Percentiles rank a stretch among this genome's conserved stretches.
phyloP scores from a whole-genome alignment of 2,888 invertebrate genomes.

The Drosophila yooni region DNA sequence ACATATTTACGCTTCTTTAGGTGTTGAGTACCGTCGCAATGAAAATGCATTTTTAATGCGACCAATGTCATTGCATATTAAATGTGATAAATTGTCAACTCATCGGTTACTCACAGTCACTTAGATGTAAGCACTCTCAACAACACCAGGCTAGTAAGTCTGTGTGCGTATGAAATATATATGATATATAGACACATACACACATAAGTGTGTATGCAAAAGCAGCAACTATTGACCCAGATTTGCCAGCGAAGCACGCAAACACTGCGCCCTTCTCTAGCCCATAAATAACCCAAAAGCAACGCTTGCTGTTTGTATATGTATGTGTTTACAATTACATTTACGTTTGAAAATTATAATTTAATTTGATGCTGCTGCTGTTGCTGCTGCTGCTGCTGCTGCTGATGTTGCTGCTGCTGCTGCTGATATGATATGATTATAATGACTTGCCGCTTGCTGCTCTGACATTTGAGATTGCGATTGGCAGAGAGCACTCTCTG shows the following conservation, averaged over 20 bases:
- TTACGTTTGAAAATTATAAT: slow-evolving; percentile 40
- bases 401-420: neutral
- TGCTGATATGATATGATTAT: neutral
- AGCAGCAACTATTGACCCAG: slow-evolving; percentile 83
- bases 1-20: neutral
- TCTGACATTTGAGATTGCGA: slow-evolving; percentile 5
- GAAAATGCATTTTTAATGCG: slow-evolving; percentile 30
- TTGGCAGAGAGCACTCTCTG: neutral
- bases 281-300: neutral
- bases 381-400: slow-evolving; percentile 28
- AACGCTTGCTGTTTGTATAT: slow-evolving; percentile 6
- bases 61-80: slow-evolving; percentile 68
- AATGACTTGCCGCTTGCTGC: slow-evolving; percentile 5
- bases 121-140: slow-evolving; percentile 17
- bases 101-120: slow-evolving; percentile 15
- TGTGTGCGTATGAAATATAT: slow-evolving; percentile 35
- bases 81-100: slow-evolving; percentile 70
- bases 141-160: neutral
- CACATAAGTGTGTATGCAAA: slow-evolving; percentile 34
- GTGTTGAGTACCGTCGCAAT: slow-evolving; percentile 13
- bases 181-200: slow-evolving; percentile 42
- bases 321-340: slow-evolving; percentile 13
- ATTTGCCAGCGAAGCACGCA: slow-evolving; percentile 60
- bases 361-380: slow-evolving; percentile 42
- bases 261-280: slow-evolving; percentile 11